Base-by-base conservation (phyloP, 1,140 invertebrate species). In the Sitodiplosis mosellana region DNA sequence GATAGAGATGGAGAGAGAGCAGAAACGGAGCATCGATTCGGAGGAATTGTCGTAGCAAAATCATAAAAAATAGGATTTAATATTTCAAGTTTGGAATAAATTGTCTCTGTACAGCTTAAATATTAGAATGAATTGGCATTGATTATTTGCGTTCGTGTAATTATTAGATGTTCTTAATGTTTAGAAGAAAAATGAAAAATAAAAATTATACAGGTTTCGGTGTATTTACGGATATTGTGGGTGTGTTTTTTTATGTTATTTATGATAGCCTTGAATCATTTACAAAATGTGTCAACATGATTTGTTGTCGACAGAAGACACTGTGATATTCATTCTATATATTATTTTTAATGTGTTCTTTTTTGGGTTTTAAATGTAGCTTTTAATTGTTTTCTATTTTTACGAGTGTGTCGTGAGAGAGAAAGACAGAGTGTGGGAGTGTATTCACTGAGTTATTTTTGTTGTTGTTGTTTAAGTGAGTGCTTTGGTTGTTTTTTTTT, bases 361-460 rank as follows among this genome's bases (percentile, higher is more conserved):
- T 27, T 5, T 27, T 27, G 27, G 10, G 10, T 18, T 42, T 12
- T 20, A 42, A 8, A 17, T 42, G 20, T 10, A 20, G 7, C 14
- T 6, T 7, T 49, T 15, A 46, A 21, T 48, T 22, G 17, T 36
- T 20, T 48, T 42, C 48, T 47, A 50, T 41, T 51, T 41, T 12
- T 47, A 34, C 33, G 21, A 33, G 33, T 18, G 36, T 20, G 21
- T 27, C 27, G 27, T 27, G 27, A 27, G 15, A 21, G 6, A 40
- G 22, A n/a, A 48, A 38, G 44, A 49, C 15, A 49, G 19, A 48
- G 33, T 33, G 41, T 40, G 37, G 37, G 37, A 40, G 37, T 15
- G 37, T 40, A 15, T 18, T 15, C 17, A 15, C 14, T 40, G 14
- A 40, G 14, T 40, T 36, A 10, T 36, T 36, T 36, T 36, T 36